A percentile compares a stretch with the other conserved stretches of the same genome.
Evolutionary conservation across 2,888 invertebrate species (phyloP).

Genomic region (Keiferia lycopersicella): DNA sequence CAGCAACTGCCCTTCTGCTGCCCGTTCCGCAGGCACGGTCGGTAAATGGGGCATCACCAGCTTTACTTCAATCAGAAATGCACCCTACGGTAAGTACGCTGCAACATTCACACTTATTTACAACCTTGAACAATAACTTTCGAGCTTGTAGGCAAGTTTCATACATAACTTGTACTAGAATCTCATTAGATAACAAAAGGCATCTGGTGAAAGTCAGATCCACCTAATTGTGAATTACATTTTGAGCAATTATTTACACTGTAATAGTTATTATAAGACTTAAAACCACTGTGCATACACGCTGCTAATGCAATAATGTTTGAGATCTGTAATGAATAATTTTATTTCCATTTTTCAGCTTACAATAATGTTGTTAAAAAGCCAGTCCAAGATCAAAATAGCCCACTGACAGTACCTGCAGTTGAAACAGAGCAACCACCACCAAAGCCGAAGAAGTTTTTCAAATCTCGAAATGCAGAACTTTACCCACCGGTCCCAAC

Average conservation of each 20-base stretch:
- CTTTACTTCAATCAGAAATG: slow-evolving; percentile 93
- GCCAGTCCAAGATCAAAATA: slow-evolving; percentile 78
- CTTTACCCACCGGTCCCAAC: slow-evolving; percentile 79
- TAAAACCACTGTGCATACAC: background rate
- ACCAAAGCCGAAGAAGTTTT: slow-evolving; percentile 93
- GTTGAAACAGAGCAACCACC: slow-evolving; percentile 78
- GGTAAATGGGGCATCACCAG: slow-evolving; percentile 98
- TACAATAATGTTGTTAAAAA: slow-evolving; percentile 71
- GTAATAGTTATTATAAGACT: background rate
- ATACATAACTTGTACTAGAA: slow-evolving; percentile 33
- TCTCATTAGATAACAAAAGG: slow-evolving; percentile 37
- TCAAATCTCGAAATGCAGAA: slow-evolving; percentile 90
- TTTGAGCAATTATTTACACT: slow-evolving; percentile 14
- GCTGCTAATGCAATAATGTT: background rate
- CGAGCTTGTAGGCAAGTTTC: slow-evolving; percentile 24
- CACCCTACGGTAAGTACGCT: slow-evolving; percentile 84
- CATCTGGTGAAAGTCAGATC: slow-evolving; percentile 27
- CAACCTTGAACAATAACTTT: slow-evolving; percentile 39
- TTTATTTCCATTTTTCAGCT: slow-evolving; percentile 58
- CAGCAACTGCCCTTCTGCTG: slow-evolving; percentile 93
- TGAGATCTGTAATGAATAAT: slow-evolving; percentile 8
- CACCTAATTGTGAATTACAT: slow-evolving; percentile 20
- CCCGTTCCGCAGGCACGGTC: slow-evolving; percentile 93
- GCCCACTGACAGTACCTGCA: slow-evolving; percentile 77
- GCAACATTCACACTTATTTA: slow-evolving; percentile 19